Conservation (phyloP, 2,113 vertebrate genomes). For the Calyptommatus sinebrachiatus region DNA sequence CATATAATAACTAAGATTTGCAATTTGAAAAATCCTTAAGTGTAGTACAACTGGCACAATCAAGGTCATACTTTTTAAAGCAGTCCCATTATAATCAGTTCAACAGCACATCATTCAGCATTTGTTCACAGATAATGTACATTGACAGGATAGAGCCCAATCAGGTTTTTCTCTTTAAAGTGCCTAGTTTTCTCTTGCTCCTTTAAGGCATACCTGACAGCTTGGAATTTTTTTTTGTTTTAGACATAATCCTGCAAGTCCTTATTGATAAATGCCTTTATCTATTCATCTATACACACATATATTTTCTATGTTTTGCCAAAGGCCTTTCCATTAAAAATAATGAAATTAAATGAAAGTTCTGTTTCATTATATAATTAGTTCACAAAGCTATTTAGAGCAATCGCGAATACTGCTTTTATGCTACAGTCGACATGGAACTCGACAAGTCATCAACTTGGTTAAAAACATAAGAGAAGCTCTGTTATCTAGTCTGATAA, state of each 20-base stretch:
- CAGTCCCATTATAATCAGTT: constrained; percentile 64
- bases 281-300: constrained; percentile 37
- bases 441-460: neutral
- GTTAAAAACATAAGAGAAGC: neutral
- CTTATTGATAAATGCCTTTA: neutral
- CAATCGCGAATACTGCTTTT: neutral
- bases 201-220: constrained; percentile 37
- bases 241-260: constrained; percentile 24
- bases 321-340: constrained; percentile 27
- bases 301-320: neutral
- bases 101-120: constrained; percentile 49
- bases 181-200: constrained; percentile 18
- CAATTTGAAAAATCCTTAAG: constrained; percentile 57
- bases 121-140: constrained; percentile 47
- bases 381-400: neutral
- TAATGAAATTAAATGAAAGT: neutral
- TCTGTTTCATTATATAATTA: neutral
- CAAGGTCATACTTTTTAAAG: constrained; percentile 52
- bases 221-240: constrained; percentile 26
- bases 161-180: neutral
- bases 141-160: constrained; percentile 41
- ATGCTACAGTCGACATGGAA: neutral
- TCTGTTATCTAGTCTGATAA: neutral
- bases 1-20: constrained; percentile 58
- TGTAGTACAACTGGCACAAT: constrained; percentile 58